Evolutionary conservation across 2,888 invertebrate species (phyloP).

Genomic region (Drepana falcataria): DNA sequence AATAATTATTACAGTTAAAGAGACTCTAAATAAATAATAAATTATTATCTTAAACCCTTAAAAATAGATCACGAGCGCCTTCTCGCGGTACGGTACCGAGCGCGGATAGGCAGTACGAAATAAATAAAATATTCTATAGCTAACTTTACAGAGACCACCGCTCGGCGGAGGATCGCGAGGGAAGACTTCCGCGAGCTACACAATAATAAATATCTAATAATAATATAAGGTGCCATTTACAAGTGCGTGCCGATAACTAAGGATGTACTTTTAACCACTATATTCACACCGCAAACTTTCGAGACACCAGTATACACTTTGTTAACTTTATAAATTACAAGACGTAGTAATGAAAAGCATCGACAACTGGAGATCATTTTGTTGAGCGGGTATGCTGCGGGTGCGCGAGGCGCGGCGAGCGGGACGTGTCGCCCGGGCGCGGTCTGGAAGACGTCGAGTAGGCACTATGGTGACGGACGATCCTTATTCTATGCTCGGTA

Average conservation of each 20-base stretch:
- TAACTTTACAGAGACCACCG: conserved; percentile 79
- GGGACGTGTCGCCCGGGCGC: conserved; percentile 58
- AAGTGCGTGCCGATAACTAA: conserved; percentile 75
- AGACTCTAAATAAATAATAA: conserved; percentile 80
- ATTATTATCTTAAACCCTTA: conserved; percentile 79
- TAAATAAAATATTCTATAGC: conserved; percentile 76
- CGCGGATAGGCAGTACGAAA: conserved; percentile 76
- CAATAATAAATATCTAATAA: conserved; percentile 77
- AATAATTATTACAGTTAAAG: conserved; percentile 74
- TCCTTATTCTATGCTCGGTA: conserved; percentile 71
- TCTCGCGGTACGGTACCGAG: conserved; percentile 77
- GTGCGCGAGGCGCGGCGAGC: conserved; percentile 54
- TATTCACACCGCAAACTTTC: conserved; percentile 77
- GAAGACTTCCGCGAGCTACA: conserved; percentile 77
- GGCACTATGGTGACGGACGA: conserved; percentile 73
- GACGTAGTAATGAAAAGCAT: conserved; percentile 68
- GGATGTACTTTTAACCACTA: conserved; percentile 59
- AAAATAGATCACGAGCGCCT: conserved; percentile 79
- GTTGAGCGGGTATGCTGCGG: conserved; percentile 70
- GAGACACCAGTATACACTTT: conserved; percentile 74
- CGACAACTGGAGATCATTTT: conserved; percentile 76
- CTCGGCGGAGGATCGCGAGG: conserved; percentile 77
- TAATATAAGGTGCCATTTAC: conserved; percentile 76
- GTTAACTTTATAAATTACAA: conserved; percentile 68
- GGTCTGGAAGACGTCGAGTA: conserved; percentile 73